Percentiles rank a stretch among this genome's conserved stretches.
Evolutionary conservation across 2,888 invertebrate species (phyloP).

Genomic region (Dryobotodes eremita): DNA sequence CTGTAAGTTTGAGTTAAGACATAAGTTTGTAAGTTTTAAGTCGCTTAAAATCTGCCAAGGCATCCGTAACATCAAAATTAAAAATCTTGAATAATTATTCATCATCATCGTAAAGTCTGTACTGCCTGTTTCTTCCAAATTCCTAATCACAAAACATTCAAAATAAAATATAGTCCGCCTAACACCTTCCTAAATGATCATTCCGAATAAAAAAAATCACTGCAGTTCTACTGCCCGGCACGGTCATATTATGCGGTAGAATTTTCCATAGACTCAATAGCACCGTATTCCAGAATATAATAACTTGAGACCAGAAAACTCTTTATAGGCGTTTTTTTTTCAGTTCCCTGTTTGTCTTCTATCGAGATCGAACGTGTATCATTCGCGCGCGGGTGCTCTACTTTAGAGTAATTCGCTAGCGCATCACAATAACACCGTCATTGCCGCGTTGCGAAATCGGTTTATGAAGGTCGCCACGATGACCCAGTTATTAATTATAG

Average conservation of each 20-base stretch:
- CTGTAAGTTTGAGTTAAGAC: slow-evolving; percentile 65
- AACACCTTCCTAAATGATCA: background rate
- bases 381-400: too few relatives aligned
- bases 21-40: background rate
- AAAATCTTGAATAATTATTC: background rate
- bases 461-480: too few relatives aligned
- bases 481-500: too few relatives aligned
- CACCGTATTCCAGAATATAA: background rate
- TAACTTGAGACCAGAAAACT: background rate
- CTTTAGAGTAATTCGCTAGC: too few relatives aligned
- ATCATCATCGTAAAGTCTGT: background rate
- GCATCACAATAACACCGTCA: too few relatives aligned
- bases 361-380: too few relatives aligned
- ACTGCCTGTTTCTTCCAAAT: background rate
- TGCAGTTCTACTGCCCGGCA: background rate
- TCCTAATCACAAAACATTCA: background rate
- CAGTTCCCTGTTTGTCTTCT: too few relatives aligned
- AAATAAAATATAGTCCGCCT: background rate
- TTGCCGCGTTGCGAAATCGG: too few relatives aligned
- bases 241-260: background rate
- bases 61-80: background rate
- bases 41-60: background rate
- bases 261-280: background rate
- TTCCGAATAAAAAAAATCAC: background rate
- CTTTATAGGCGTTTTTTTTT: background rate